These are phyloP conservation scores for Phoenicopterus ruber DNA, from an alignment of 2,113 vertebrate genomes.

Conservation along the genomic window DNA sequence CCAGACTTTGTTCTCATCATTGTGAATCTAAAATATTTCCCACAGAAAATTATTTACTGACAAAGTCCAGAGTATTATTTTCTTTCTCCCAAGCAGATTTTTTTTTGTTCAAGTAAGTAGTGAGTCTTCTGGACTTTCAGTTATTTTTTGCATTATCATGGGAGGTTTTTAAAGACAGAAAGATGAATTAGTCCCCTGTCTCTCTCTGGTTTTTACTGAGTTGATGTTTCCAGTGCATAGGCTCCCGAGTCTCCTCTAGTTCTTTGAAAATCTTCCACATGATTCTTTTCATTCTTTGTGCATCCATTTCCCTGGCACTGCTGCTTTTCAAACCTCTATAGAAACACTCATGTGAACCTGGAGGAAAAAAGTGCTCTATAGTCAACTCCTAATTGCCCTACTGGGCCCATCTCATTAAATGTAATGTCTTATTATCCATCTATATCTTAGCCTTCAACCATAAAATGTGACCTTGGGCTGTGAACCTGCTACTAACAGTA, in stretches of 20 bases:
- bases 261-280: neutral
- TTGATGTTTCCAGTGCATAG: neutral
- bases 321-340: neutral
- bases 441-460: neutral
- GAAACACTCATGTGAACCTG: neutral
- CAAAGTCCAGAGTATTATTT: neutral
- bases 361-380: neutral
- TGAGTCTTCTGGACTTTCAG: neutral
- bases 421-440: slow-evolving; percentile 14
- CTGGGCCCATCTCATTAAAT: slow-evolving; percentile 16
- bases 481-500: neutral
- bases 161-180: neutral
- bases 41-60: neutral
- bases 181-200: neutral
- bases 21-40: neutral
- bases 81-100: neutral
- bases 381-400: slow-evolving; percentile 35
- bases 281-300: neutral
- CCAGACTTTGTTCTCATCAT: neutral
- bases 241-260: neutral
- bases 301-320: neutral
- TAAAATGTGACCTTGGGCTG: neutral
- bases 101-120: neutral
- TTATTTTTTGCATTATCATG: neutral
- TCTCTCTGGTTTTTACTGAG: neutral